These are phyloP conservation scores for Gobio gobio DNA, from an alignment of 2,113 vertebrate species.

Conservation along the genomic window DNA sequence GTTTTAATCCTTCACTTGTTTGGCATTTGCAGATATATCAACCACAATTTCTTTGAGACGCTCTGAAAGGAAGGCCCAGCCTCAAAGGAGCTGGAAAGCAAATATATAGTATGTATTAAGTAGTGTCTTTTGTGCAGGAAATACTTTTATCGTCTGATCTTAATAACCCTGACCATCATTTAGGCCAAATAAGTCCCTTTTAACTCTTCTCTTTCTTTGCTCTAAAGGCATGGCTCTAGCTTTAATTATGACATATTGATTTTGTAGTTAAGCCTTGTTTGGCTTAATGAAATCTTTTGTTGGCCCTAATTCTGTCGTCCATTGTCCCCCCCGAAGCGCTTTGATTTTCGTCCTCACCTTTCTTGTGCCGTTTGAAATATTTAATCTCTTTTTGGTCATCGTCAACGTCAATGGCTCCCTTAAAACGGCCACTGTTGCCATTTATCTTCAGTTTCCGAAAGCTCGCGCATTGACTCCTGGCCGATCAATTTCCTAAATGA, in stretches of 20 bases:
- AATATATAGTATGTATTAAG: slow-evolving; percentile 63
- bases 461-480: slow-evolving; percentile 85
- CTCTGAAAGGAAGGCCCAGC: slow-evolving; percentile 66
- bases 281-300: slow-evolving; percentile 94
- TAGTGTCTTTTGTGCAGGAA: slow-evolving; percentile 63
- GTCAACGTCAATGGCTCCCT: slow-evolving; percentile 72
- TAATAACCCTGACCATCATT: slow-evolving; percentile 84
- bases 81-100: slow-evolving; percentile 65
- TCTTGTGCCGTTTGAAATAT: slow-evolving; percentile 67
- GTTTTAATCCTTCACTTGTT: slow-evolving; percentile 7
- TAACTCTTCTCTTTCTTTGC: slow-evolving; percentile 61
- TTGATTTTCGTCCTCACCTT: slow-evolving; percentile 68
- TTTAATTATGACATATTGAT: slow-evolving; percentile 93
- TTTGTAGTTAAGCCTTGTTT: slow-evolving; percentile 89
- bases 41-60: slow-evolving; percentile 47
- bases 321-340: slow-evolving; percentile 78
- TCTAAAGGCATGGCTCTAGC: slow-evolving; percentile 70
- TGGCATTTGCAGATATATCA: slow-evolving; percentile 49
- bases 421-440: slow-evolving; percentile 81
- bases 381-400: slow-evolving; percentile 66
- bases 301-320: slow-evolving; percentile 81
- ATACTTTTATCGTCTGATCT: slow-evolving; percentile 79
- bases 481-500: slow-evolving; percentile 92
- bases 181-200: slow-evolving; percentile 78
- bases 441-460: slow-evolving; percentile 87